Conservation (phyloP, 2,113 vertebrate species). For the Hippocampus comes region DNA sequence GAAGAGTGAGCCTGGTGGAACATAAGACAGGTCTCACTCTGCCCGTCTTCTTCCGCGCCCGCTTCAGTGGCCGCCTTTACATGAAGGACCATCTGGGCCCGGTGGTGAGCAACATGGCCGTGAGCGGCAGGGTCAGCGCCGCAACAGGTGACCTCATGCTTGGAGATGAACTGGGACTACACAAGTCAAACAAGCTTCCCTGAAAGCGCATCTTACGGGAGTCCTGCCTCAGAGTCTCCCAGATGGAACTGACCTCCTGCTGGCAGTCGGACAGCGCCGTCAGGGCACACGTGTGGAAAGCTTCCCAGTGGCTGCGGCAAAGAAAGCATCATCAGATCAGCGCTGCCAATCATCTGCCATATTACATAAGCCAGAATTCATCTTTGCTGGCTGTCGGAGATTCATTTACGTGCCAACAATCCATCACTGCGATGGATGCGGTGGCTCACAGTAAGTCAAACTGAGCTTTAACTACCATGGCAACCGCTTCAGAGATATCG, state of each 20-base stretch:
- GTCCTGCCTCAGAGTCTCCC: slow-evolving; percentile 74
- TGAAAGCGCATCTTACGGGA: slow-evolving; percentile 74
- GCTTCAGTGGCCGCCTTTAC: slow-evolving; percentile 18
- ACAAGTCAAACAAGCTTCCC: slow-evolving; percentile 76
- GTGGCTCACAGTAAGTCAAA: slow-evolving; percentile 39
- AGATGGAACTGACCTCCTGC: slow-evolving; percentile 72
- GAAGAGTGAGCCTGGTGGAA: slow-evolving; percentile 12
- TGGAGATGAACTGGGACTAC: slow-evolving; percentile 59
- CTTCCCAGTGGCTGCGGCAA: slow-evolving; percentile 75
- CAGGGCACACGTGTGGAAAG: slow-evolving; percentile 73
- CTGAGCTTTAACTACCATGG: slow-evolving; percentile 58
- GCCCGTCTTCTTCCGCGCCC: slow-evolving; percentile 3
- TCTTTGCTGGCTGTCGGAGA: slow-evolving; percentile 14
- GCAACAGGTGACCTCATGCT: slow-evolving; percentile 18
- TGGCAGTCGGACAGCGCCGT: slow-evolving; percentile 66
- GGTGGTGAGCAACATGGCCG: slow-evolving; percentile 33
- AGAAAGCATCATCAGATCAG: slow-evolving; percentile 45
- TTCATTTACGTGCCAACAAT: slow-evolving; percentile 41
- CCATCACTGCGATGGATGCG: slow-evolving; percentile 31
- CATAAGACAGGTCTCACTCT: slow-evolving; percentile 3
- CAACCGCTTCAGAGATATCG: slow-evolving; percentile 50
- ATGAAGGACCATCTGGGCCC: slow-evolving; percentile 28
- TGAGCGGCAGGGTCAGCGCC: slow-evolving; percentile 47
- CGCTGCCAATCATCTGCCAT: slow-evolving; percentile 8
- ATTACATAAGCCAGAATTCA: slow-evolving; percentile 4